Base-by-base conservation (phyloP, 2,888 invertebrate species). In the Chymomyza caudatula region DNA sequence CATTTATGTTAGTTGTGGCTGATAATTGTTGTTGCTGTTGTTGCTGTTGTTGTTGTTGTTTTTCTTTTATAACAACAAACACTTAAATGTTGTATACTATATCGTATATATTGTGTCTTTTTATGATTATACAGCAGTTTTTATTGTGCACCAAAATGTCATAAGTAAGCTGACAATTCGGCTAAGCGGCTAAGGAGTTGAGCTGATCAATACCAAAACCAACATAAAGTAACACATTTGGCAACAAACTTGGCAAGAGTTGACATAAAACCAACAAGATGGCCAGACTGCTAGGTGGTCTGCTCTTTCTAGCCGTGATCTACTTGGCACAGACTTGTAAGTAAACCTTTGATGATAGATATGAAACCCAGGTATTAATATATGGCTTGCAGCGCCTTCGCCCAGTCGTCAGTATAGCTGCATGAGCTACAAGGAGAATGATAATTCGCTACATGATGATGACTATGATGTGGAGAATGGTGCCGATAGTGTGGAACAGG, bases 351-450 rank as follows among this genome's bases (percentile, higher is more conserved):
- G n/a, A n/a, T n/a, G n/a, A n/a, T 19, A 6, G 11, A 52, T 3
- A 52, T 8, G 4, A 29, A 47, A 3, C 19, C 2, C 6, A 6
- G 3, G 8, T 11, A 19, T 3, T 60, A 23, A 74, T 42, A 13
- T 6, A 25, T 25, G 20, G 17, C 22, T 49, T 19, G 1, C 25
- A 88, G 88, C 88, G 44, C 86, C 85, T 13, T 71, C 79, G 8
- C 80, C 84, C 0, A 82, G 58, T 49, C 78, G 84, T 0, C 81
- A 84, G 15, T 82, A 87, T n/a, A 80, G 78, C 63, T 88, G 88
- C 66, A 87, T 88, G 76, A 87, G 89, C 60, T 88, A 72, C 65
- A 77, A 80, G 78, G 89, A 88, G 67, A 87, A 88, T 23, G 88
- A 88, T 64, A 81, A 77, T 49, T 70, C 81, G 2, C 71, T 83